phyloP scores from a whole-genome alignment of 23 tunicate genomes.

The Trididemnum nubilum region DNA sequence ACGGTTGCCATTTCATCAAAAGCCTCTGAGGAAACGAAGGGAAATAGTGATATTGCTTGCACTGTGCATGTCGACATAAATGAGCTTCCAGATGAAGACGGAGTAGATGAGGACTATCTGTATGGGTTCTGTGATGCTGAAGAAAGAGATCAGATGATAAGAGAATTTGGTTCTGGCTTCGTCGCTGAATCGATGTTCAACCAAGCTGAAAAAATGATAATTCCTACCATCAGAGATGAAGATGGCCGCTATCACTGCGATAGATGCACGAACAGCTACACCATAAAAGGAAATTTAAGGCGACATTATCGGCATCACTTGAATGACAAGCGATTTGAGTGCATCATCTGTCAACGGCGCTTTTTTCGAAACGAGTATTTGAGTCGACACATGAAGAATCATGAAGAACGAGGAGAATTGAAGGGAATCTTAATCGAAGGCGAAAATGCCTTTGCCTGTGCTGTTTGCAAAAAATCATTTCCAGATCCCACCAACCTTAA shows the following conservation, averaged over 20 bases:
- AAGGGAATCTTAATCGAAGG: neutral
- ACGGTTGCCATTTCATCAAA: neutral
- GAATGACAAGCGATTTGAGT: constrained; percentile 15
- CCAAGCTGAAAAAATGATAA: neutral
- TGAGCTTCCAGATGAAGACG: neutral
- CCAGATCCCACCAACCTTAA: neutral
- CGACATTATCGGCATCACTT: constrained; percentile 18
- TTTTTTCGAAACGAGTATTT: constrained; percentile 29
- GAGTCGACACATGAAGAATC: constrained; percentile 24
- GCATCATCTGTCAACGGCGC: constrained; percentile 1
- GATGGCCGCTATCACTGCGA: constrained; percentile 34
- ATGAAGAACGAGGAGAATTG: neutral
- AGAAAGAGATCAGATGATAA: neutral
- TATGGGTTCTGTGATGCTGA: neutral
- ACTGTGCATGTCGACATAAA: constrained; percentile 23
- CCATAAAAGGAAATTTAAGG: constrained; percentile 22
- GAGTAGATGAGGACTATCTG: neutral
- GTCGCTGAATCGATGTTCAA: neutral
- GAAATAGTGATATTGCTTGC: neutral
- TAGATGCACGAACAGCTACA: constrained; percentile 6
- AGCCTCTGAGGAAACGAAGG: neutral
- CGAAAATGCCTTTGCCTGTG: neutral
- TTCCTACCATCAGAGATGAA: constrained; percentile 9
- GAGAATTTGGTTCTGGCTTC: neutral
- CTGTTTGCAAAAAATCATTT: constrained; percentile 4